These are phyloP conservation scores for Epinephelus coioides DNA, from an alignment of 2,797 vertebrate genomes.

Conservation along the genomic window DNA sequence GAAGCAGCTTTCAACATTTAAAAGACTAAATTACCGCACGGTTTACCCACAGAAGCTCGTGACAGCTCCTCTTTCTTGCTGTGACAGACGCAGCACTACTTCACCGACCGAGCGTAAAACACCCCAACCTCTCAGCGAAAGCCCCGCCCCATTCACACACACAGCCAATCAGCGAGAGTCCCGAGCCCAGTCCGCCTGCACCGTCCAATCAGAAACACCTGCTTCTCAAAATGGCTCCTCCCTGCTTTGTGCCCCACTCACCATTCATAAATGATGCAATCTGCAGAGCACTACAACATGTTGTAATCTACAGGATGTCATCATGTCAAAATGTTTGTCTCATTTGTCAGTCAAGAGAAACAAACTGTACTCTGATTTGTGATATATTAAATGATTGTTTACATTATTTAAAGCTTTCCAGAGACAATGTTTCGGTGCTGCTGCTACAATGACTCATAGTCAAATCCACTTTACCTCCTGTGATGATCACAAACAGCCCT, in stretches of 20 bases:
- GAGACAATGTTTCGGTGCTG: not conserved
- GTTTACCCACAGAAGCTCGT: not conserved
- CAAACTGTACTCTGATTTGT: not conserved
- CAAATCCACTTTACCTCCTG: not conserved
- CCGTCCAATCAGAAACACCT: constrained; percentile 73
- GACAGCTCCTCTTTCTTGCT: not conserved
- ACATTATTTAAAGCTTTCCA: not conserved
- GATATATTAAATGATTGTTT: not conserved
- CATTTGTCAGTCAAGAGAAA: not conserved
- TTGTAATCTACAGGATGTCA: constrained; percentile 20
- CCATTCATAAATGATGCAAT: constrained; percentile 81
- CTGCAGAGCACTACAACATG: constrained; percentile 1
- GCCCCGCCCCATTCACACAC: constrained; percentile 66
- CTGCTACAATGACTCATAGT: not conserved
- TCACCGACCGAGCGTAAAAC: constrained; percentile 48
- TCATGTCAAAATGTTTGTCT: not conserved
- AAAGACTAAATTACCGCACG: not conserved
- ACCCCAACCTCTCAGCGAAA: constrained; percentile 66
- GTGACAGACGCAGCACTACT: constrained; percentile 45
- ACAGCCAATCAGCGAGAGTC: constrained; percentile 75
- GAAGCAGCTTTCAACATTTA: not conserved
- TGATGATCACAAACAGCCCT: not conserved
- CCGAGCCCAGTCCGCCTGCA: not conserved
- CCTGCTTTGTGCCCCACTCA: constrained; percentile 37
- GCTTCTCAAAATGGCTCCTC: constrained; percentile 65